Base-by-base conservation (phyloP, 2,113 vertebrate species). In the Pteronura brasiliensis region DNA sequence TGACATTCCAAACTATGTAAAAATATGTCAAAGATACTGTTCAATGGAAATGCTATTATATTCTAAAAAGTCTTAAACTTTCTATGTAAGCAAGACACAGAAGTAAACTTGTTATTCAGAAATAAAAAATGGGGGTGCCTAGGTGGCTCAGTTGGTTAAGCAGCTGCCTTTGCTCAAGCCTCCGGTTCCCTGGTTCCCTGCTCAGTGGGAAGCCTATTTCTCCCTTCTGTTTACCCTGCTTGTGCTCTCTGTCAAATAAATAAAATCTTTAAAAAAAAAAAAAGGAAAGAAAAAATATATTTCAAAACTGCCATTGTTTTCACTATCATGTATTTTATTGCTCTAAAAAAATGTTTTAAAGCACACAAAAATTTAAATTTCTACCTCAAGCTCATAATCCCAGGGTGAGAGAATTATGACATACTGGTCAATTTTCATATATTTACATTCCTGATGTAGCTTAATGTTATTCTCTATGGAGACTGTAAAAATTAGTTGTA, bases 11-110 rank as follows among this genome's bases (percentile, higher is more conserved):
- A 97, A 97, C 83, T 18, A 84, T 42, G 31, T 65, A 63, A 93
- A 80, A 93, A 34, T 31, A 89, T 39, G 39, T 57, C 39, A 93
- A 57, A 72, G 65, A 80, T 52, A 71, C 10, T 94, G 49, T 69
- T 85, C 21, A 93, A 80, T 52, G 52, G 44, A 97, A 96, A 95
- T 93, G 10, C 1, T 57, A 72, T 57, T 77, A 69, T 59, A 57
- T 69, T 88, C 76, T 77, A 87, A 88, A 92, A 91, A 52, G 23
- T 89, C 90, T 90, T 96, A 83, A 95, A 82, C 29, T 71, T 93
- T 90, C 42, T 74, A 77, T 20, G 7, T 76, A 82, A 79, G 55
- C 47, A 96, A 95, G 34, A 83, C 44, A 59, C 47, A 67, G 27
- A 82, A 85, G n/a, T 76, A 92, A 94, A 90, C 12, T 85, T 89